Evolutionary conservation across 2,113 vertebrate genomes (phyloP).

Genomic region (Chelonoidis abingdonii): DNA sequence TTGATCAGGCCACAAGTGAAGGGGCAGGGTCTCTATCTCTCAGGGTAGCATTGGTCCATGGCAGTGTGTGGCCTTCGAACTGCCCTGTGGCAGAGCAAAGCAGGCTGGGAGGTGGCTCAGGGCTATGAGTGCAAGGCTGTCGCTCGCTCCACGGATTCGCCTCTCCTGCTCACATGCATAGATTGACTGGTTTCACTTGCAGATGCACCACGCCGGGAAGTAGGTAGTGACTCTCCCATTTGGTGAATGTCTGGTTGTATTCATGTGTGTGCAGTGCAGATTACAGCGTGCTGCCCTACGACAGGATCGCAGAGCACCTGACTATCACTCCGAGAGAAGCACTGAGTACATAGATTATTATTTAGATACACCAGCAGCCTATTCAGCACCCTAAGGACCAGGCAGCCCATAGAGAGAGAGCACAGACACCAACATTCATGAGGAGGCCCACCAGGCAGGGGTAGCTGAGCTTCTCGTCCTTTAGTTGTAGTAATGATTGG

Average conservation of each 20-base stretch:
- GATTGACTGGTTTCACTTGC: not conserved
- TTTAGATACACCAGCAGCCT: not conserved
- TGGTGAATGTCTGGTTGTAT: not conserved
- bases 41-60: too few species aligned
- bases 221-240: not conserved
- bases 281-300: not conserved
- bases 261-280: not conserved
- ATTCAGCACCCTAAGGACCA: not conserved
- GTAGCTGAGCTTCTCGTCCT: not conserved
- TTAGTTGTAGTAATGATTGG: not conserved
- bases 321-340: not conserved
- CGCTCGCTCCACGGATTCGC: not conserved
- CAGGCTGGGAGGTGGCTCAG: not conserved
- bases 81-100: not conserved
- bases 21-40: not conserved
- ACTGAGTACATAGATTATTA: not conserved
- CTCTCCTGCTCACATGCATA: too few species aligned
- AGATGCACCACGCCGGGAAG: not conserved
- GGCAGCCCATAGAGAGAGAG: not conserved
- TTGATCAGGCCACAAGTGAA: too few species aligned
- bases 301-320: not conserved
- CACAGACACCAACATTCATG: not conserved
- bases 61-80: not conserved
- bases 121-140: not conserved
- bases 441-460: not conserved